Percentiles rank a stretch among this genome's conserved stretches.
These are phyloP conservation scores for Pemphredon lugubris DNA, from an alignment of 2,888 invertebrate species.

Conservation along the genomic window DNA sequence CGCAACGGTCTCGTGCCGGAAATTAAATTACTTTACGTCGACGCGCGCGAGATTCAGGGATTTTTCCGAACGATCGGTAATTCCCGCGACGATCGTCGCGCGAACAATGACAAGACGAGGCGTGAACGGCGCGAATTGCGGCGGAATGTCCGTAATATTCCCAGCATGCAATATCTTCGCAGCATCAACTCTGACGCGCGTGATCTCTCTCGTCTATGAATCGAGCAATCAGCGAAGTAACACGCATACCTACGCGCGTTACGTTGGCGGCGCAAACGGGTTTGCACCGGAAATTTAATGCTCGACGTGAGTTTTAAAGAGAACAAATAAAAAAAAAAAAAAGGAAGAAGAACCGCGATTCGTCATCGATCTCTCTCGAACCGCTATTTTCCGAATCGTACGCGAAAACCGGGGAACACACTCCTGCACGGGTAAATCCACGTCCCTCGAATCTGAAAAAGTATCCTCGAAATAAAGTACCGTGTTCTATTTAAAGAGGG, in stretches of 20 bases:
- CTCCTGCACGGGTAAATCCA: too few relatives aligned
- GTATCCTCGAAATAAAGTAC: neutral
- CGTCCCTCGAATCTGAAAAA: neutral
- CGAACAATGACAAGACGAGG: slow-evolving; percentile 34
- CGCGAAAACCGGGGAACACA: too few relatives aligned
- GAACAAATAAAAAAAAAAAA: neutral
- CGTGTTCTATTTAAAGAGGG: slow-evolving; percentile 18
- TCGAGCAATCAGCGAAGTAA: slow-evolving; percentile 45
- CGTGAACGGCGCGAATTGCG: slow-evolving; percentile 45
- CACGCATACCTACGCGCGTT: slow-evolving; percentile 23
- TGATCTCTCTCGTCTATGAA: slow-evolving; percentile 32
- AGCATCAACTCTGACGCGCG: slow-evolving; percentile 41
- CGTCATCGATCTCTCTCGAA: too few relatives aligned
- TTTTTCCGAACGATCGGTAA: neutral
- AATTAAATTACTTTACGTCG: too few relatives aligned
- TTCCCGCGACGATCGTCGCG: slow-evolving; percentile 14
- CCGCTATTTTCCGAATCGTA: too few relatives aligned
- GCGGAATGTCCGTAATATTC: slow-evolving; percentile 32
- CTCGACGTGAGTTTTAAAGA: slow-evolving; percentile 11
- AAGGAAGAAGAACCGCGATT: too few relatives aligned
- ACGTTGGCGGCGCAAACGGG: slow-evolving; percentile 16
- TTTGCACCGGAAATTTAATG: slow-evolving; percentile 36
- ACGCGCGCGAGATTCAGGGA: too few relatives aligned
- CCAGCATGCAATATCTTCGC: slow-evolving; percentile 26
- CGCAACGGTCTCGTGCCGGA: too few relatives aligned